A percentile compares a stretch with the other conserved stretches of the same genome.
phyloP scores from a whole-genome alignment of 1,140 invertebrate species.

The Caerostris darwini region DNA sequence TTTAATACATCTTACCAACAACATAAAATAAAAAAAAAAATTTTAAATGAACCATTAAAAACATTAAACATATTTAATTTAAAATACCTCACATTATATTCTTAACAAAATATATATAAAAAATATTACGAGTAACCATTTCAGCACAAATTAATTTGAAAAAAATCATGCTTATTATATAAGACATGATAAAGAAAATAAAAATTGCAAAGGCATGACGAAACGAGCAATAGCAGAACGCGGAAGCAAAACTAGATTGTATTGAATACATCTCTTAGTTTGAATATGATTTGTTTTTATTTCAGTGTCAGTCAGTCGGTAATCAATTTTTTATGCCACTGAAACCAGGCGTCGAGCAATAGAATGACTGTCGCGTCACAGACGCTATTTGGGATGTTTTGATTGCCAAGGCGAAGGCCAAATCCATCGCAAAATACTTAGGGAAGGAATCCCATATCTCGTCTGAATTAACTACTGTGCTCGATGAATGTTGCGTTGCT shows the following conservation, averaged over 20 bases:
- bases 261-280: neutral
- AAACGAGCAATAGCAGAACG: neutral
- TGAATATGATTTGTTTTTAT: neutral
- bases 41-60: too few species aligned
- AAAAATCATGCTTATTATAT: too few species aligned
- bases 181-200: neutral
- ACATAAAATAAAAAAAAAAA: too few species aligned
- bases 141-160: too few species aligned
- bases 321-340: constrained; percentile 22
- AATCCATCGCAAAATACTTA: neutral
- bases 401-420: constrained; percentile 44
- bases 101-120: too few species aligned
- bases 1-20: too few species aligned
- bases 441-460: neutral
- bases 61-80: too few species aligned
- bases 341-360: neutral
- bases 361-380: neutral
- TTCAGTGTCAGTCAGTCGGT: neutral
- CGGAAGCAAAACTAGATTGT: neutral
- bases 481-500: neutral
- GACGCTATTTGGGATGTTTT: constrained; percentile 27
- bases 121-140: too few species aligned
- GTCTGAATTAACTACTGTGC: neutral
- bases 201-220: neutral
- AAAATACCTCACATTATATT: too few species aligned